A percentile compares a stretch with the other conserved stretches of the same genome.
Evolutionary conservation across 2,888 invertebrate species (phyloP).

Genomic region (Eupithecia inturbata): DNA sequence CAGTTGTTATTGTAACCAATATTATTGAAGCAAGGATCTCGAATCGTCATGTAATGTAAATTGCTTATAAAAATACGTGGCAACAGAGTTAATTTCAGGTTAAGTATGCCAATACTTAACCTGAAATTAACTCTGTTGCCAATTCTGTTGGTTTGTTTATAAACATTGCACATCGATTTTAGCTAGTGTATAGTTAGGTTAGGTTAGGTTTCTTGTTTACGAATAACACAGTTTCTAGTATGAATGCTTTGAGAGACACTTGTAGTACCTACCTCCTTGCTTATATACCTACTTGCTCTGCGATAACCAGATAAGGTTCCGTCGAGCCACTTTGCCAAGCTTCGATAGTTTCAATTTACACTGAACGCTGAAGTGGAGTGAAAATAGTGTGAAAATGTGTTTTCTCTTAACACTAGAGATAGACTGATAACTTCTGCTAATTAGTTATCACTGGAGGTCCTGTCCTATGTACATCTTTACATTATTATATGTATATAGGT

Average conservation of each 20-base stretch:
- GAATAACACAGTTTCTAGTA: neutral
- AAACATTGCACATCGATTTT: too few relatives aligned
- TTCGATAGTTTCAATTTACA: conserved; percentile 17
- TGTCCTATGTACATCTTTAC: neutral
- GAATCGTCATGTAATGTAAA: too few relatives aligned
- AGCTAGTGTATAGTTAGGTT: too few relatives aligned
- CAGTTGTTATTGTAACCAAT: too few relatives aligned
- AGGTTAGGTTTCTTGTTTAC: neutral
- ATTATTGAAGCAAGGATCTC: too few relatives aligned
- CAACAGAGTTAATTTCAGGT: too few relatives aligned
- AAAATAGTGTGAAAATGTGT: conserved; percentile 9
- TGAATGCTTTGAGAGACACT: neutral
- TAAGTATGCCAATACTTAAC: too few relatives aligned
- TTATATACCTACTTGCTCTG: conserved; percentile 9
- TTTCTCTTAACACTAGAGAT: neutral
- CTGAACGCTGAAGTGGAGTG: conserved; percentile 8
- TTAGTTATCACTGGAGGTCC: neutral
- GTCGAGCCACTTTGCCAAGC: conserved; percentile 14
- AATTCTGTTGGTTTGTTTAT: too few relatives aligned
- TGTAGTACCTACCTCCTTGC: neutral
- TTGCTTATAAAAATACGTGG: too few relatives aligned
- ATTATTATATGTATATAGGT: neutral
- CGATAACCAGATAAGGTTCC: conserved; percentile 20
- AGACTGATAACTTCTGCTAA: neutral
- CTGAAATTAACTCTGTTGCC: too few relatives aligned